These are phyloP conservation scores for Ceyx erithaca DNA, from an alignment of 2,797 vertebrate genomes.

Conservation along the genomic window DNA sequence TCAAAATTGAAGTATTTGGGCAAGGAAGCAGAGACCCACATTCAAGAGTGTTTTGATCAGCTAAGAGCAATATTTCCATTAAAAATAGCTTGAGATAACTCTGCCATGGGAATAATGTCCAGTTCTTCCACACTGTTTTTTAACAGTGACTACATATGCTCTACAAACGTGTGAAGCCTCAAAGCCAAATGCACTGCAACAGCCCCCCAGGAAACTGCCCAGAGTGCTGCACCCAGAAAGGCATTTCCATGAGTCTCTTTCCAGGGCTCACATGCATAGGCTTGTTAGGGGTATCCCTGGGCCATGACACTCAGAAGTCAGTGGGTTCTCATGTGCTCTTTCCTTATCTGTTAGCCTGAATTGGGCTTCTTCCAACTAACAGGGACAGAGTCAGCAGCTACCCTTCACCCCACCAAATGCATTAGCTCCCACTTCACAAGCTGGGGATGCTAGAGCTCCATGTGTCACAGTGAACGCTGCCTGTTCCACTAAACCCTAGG, in stretches of 20 bases:
- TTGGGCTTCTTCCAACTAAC: not conserved
- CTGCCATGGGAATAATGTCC: accelerated
- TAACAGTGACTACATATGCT: accelerated
- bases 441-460: not conserved
- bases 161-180: not conserved
- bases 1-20: not conserved
- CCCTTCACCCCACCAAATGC: not conserved
- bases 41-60: not conserved
- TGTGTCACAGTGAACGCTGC: not conserved
- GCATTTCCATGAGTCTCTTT: not conserved
- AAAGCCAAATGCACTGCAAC: not conserved
- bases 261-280: not conserved
- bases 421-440: not conserved
- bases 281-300: not conserved
- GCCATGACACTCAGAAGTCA: accelerated
- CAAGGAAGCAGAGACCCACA: not conserved
- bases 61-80: not conserved
- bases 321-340: not conserved
- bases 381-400: not conserved
- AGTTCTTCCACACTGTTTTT: not conserved
- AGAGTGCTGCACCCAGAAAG: not conserved
- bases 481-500: too few relatives aligned
- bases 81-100: not conserved
- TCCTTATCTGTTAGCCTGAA: not conserved
- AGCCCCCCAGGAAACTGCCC: accelerated